Evolutionary conservation across 2,888 invertebrate genomes (phyloP), one percentile per base, ranked within the genome.

Genomic region (Eudasyphora cyanicolor): DNA sequence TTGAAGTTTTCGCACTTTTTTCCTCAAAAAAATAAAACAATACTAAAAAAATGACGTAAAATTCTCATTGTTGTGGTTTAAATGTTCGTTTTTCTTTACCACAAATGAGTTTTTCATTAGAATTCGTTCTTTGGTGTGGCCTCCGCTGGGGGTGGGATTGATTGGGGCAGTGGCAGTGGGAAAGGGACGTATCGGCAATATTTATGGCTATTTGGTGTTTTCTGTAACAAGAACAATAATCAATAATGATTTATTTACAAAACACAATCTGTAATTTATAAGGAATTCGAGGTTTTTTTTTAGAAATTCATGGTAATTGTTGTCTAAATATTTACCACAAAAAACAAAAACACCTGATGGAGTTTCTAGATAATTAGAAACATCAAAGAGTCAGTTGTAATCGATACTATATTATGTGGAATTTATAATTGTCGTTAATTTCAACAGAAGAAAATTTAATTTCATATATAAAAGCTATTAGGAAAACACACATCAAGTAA

Each of bases 1-100:
- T 86, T 86, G 86, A 86, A 79, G 86, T 86, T 86, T 86, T 86
- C 86, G 86, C 86, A 86, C 86, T 85, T 86, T 85, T 79, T 80
- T 62, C 27, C 32, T 76, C 51, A 54, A 27, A 70, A 62, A 35
- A 57, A 19, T 6, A 38, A 42, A 21, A 35, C n/a, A n/a, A n/a
- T n/a, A n/a, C n/a, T n/a, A n/a, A n/a, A n/a, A 67, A 42, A 67
- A 12, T 12, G 35, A 35, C 67, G 42, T 62, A 32, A 62, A 67
- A 67, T 38, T 54, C 76, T 70, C 75, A 76, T 77, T 82, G 82
- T 74, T 62, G 70, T 70, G 57, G 49, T 51, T n/a, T 62, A 24
- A 42, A 45, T 78, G 24, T 76, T 74, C 49, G 51, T 62, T 69
- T 42, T 79, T 70, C 75, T 75, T 74, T 35, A 71, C n/a, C n/a